Base-by-base conservation (phyloP, 1,140 invertebrate genomes). In the Rhopalosiphum maidis region DNA sequence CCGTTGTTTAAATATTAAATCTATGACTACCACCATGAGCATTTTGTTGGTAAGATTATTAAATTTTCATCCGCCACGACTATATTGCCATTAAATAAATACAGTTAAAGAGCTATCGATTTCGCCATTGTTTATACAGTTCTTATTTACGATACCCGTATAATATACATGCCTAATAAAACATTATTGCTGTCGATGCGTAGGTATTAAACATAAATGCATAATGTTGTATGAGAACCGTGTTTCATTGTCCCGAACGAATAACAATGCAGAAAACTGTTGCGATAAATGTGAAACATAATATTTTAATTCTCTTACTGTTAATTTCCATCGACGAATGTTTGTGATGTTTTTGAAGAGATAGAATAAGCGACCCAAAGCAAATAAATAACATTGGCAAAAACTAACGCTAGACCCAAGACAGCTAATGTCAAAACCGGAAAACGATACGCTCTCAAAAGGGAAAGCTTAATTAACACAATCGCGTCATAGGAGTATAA, bases 351-450 rank as follows among this genome's bases (percentile, higher is more conserved):
- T 86, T 43, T 86, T 41, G 83, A 86, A 41, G 37, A 43, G 60
- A 77, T 77, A n/a, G 60, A 60, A 60, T 60, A 46, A 43, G 41
- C 25, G 85, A 86, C 85, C 85, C 23, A 46, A 88, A 48, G 25
- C 43, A 35, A 88, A 88, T 48, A 88, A 88, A 88, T 88, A 35
- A 88, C 86, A 48, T 46, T 18, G 86, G 43, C 86, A 88, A 88
- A 88, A 88, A 88, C 86, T 46, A 87, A 25, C 86, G 86, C 11
- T 77, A 77, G 60, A 77, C 60, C 30, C 60, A 77, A 88, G 25
- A 35, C 86, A 35, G 43, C 86, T 48, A n/a, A 51, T 48, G 86
- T 88, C 86, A 88, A n/a, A 37, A 88, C 43, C 86, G 51, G 43
- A 51, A 48, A 48, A 43, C 41, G 83, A 43, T 43, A 43, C 83